Percentiles rank a stretch among this genome's conserved stretches.
phyloP scores from a whole-genome alignment of 2,888 invertebrate species.

The Macrostomum cliftonense region DNA sequence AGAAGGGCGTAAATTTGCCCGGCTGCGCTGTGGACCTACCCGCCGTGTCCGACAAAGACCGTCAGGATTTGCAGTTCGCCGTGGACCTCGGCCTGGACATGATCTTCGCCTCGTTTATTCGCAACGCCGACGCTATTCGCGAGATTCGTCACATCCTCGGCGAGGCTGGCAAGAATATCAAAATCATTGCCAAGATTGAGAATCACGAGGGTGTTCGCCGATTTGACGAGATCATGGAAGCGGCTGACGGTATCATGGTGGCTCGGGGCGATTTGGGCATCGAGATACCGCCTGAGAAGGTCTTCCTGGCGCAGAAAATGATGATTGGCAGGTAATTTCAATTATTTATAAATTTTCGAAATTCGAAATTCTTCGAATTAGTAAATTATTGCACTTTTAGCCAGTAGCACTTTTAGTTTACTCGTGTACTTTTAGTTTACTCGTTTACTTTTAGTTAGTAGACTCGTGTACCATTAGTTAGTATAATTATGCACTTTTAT shows the following conservation, averaged over 20 bases:
- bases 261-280: conserved; percentile 85
- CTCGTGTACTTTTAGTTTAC: too few relatives aligned
- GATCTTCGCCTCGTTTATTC: conserved; percentile 90
- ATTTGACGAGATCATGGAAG: conserved; percentile 74
- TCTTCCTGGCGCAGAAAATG: conserved; percentile 82
- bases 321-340: conserved; percentile 70
- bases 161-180: conserved; percentile 37
- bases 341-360: too few relatives aligned
- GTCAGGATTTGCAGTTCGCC: conserved; percentile 66
- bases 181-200: conserved; percentile 93
- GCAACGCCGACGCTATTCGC: conserved; percentile 66
- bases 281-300: conserved; percentile 75
- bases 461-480: too few relatives aligned
- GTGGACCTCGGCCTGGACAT: conserved; percentile 66
- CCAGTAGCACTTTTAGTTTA: too few relatives aligned
- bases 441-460: too few relatives aligned
- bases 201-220: conserved; percentile 65
- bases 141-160: conserved; percentile 66
- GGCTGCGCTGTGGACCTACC: conserved; percentile 84
- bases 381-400: too few relatives aligned
- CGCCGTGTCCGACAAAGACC: conserved; percentile 88
- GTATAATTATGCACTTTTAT: too few relatives aligned
- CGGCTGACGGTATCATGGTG: conserved; percentile 91
- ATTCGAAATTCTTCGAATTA: too few relatives aligned
- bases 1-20: conserved; percentile 88